Evolutionary conservation across 2,797 vertebrate species (phyloP).

Genomic region (Hippoglossus hippoglossus): DNA sequence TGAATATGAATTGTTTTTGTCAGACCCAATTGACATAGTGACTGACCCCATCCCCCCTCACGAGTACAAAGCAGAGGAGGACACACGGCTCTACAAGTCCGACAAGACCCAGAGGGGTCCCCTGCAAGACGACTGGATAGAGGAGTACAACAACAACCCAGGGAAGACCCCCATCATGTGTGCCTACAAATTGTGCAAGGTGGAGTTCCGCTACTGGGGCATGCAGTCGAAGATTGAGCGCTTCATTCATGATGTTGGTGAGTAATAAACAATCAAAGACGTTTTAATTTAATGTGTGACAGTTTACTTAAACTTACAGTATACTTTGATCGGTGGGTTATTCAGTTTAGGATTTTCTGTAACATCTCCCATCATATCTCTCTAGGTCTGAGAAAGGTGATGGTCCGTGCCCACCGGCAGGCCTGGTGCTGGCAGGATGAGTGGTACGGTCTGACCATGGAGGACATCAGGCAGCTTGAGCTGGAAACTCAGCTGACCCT

Average conservation of each 20-base stretch:
- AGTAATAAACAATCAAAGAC: slow-evolving; percentile 55
- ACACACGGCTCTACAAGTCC: slow-evolving; percentile 93
- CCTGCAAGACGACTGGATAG: slow-evolving; percentile 93
- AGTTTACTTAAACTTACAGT: too few relatives aligned
- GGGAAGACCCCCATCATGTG: slow-evolving; percentile 94
- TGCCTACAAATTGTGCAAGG: slow-evolving; percentile 98
- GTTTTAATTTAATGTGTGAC: not conserved
- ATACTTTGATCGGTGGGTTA: not conserved
- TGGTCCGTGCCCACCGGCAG: slow-evolving; percentile 97
- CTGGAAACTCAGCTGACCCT: slow-evolving; percentile 95
- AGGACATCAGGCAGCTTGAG: slow-evolving; percentile 96
- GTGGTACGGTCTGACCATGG: slow-evolving; percentile 97
- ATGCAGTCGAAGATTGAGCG: slow-evolving; percentile 99
- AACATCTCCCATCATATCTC: not conserved
- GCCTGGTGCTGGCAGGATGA: slow-evolving; percentile 99
- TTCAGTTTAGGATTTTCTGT: not conserved
- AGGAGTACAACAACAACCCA: slow-evolving; percentile 88
- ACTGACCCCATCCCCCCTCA: slow-evolving; percentile 93
- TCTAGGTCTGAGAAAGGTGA: slow-evolving; percentile 94
- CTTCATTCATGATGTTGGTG: slow-evolving; percentile 98
- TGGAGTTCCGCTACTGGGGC: slow-evolving; percentile 99
- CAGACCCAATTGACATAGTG: slow-evolving; percentile 98
- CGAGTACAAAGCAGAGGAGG: slow-evolving; percentile 96
- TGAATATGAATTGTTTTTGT: slow-evolving; percentile 23
- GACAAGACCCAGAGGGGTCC: slow-evolving; percentile 93